Conservation (phyloP, 2,888 invertebrate genomes). For the Drosophila subsilvestris region DNA sequence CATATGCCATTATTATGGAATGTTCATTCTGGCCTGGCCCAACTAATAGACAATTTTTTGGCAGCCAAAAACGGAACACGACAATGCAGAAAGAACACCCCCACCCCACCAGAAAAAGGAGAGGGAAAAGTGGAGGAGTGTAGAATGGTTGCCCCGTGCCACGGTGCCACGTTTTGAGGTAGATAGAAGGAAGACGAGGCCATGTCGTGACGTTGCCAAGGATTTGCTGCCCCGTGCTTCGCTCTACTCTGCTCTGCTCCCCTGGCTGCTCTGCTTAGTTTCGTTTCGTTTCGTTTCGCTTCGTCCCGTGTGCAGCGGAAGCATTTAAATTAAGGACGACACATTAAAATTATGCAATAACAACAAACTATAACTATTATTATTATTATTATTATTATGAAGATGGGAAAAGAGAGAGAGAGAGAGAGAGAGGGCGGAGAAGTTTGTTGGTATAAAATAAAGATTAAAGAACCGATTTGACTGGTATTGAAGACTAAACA, state of each 20-base stretch:
- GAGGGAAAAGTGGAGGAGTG: not conserved
- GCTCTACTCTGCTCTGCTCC: no score
- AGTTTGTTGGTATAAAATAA: constrained; percentile 35
- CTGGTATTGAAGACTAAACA: not conserved
- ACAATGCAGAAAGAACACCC: constrained; percentile 22
- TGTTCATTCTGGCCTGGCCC: constrained; percentile 72
- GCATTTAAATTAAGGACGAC: constrained; percentile 82
- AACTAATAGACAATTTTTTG: constrained; percentile 82
- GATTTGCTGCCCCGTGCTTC: constrained; percentile 53
- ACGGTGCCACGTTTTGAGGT: constrained; percentile 16
- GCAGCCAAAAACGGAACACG: constrained; percentile 69
- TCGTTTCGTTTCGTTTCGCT: not conserved
- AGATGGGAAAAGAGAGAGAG: not conserved
- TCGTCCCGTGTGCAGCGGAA: constrained; percentile 74
- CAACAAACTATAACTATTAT: constrained; percentile 71
- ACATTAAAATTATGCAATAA: constrained; percentile 82
- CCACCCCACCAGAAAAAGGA: not conserved
- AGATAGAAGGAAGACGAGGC: constrained; percentile 52
- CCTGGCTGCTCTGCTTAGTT: no score
- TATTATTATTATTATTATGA: constrained; percentile 18
- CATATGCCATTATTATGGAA: constrained; percentile 78
- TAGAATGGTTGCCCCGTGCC: not conserved
- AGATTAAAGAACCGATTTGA: constrained; percentile 40
- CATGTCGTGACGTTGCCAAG: constrained; percentile 74
- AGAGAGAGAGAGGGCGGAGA: not conserved